phyloP scores from a whole-genome alignment of 2,888 invertebrate species.

The Pristionchus exspectatus region DNA sequence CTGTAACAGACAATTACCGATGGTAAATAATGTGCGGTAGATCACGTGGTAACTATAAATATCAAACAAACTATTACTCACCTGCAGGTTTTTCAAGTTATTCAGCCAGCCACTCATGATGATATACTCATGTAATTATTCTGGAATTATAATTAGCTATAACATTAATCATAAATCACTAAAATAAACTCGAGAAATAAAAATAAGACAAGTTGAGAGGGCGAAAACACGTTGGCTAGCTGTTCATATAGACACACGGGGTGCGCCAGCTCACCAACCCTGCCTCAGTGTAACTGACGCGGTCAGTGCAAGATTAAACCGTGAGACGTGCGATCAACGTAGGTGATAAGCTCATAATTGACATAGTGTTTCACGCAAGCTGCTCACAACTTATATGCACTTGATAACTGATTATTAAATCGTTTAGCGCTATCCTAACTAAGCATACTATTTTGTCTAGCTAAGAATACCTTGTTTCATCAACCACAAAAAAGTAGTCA shows the following conservation, averaged over 20 bases:
- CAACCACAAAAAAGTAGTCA: too few species aligned
- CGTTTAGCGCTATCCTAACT: neutral
- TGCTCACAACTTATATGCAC: neutral
- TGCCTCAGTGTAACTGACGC: constrained; percentile 11
- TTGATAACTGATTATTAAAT: neutral
- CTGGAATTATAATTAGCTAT: neutral
- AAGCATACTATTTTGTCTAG: neutral
- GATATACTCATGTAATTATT: constrained; percentile 4
- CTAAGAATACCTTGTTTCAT: neutral
- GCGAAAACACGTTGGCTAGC: constrained; percentile 34
- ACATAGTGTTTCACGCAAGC: neutral
- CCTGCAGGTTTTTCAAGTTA: constrained; percentile 53
- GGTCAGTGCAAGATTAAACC: constrained; percentile 17
- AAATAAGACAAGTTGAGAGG: neutral
- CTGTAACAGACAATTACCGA: constrained; percentile 57
- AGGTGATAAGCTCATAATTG: constrained; percentile 6
- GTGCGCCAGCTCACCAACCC: neutral
- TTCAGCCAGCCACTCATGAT: constrained; percentile 50
- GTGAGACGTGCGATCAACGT: constrained; percentile 30
- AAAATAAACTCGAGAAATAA: neutral
- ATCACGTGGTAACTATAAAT: constrained; percentile 41
- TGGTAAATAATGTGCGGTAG: neutral
- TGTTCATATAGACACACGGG: neutral
- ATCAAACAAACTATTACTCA: neutral
- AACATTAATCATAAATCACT: neutral